A percentile compares a stretch with the other conserved stretches of the same genome.
phyloP scores from a whole-genome alignment of 2,113 vertebrate genomes.

The Cheirogaleus medius region DNA sequence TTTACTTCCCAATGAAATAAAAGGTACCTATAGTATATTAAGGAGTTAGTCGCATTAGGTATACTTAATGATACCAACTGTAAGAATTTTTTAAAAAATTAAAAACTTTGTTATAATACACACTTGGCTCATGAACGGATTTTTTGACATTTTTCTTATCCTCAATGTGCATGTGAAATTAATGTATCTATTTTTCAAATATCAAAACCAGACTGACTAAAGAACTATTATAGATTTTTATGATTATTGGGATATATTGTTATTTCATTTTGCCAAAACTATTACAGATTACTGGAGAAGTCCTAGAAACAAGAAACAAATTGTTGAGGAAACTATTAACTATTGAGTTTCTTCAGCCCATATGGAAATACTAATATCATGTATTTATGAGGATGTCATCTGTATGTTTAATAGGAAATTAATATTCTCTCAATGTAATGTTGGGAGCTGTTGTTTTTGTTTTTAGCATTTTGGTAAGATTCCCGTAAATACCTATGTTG shows the following conservation, averaged over 20 bases:
- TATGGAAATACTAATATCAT: background rate
- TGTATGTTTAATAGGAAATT: constrained; percentile 11
- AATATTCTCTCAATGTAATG: background rate
- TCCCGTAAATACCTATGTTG: background rate
- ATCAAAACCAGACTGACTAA: constrained; percentile 54
- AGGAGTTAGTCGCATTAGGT: background rate
- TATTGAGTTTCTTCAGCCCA: constrained; percentile 38
- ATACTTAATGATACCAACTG: background rate
- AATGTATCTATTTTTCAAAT: constrained; percentile 53
- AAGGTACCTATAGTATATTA: background rate
- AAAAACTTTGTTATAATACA: background rate
- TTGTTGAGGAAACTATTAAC: constrained; percentile 37
- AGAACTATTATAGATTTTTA: constrained; percentile 42
- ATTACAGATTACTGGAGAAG: constrained; percentile 24
- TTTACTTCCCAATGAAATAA: background rate
- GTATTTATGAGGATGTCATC: background rate
- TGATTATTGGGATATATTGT: constrained; percentile 24
- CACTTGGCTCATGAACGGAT: background rate
- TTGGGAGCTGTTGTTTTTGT: background rate
- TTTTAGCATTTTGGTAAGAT: background rate
- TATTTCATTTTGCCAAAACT: constrained; percentile 57
- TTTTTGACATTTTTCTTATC: constrained; percentile 36
- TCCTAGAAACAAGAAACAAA: constrained; percentile 56
- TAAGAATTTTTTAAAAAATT: constrained; percentile 33
- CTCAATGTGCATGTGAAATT: constrained; percentile 57